A percentile compares a stretch with the other conserved stretches of the same genome.
These are phyloP conservation scores for Rapana venosa DNA, from an alignment of 2,888 invertebrate species.

Conservation along the genomic window DNA sequence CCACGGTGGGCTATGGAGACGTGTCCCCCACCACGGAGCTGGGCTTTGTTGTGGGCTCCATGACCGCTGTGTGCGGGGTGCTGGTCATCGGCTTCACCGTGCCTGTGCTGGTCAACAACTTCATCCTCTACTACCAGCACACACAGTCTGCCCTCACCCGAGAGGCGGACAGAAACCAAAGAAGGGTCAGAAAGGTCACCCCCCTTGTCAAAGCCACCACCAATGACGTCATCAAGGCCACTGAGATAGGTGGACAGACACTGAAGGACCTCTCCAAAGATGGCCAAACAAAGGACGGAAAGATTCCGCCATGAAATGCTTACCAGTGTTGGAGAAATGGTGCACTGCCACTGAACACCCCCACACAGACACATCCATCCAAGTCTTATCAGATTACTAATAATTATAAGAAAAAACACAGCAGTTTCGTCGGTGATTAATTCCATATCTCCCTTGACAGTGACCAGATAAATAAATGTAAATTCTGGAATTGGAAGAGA, in stretches of 20 bases:
- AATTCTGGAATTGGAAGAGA: no score
- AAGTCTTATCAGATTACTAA: no score
- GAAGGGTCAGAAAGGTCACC: not conserved
- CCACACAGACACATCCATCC: no score
- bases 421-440: no score
- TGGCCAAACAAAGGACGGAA: not conserved
- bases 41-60: constrained; percentile 57
- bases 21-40: constrained; percentile 50
- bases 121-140: constrained; percentile 60
- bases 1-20: constrained; percentile 76
- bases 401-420: no score
- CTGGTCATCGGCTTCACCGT: constrained; percentile 60
- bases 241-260: not conserved
- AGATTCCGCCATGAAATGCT: not conserved
- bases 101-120: constrained; percentile 63
- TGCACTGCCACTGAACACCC: no score
- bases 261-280: not conserved
- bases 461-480: no score
- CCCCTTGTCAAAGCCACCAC: not conserved
- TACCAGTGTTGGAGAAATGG: no score
- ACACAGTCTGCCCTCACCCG: constrained; percentile 49
- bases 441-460: no score
- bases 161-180: constrained; percentile 23
- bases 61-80: constrained; percentile 56
- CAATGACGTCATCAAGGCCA: not conserved